Evolutionary conservation across 2,113 vertebrate species (phyloP).

Genomic region (Macquaria australasica): DNA sequence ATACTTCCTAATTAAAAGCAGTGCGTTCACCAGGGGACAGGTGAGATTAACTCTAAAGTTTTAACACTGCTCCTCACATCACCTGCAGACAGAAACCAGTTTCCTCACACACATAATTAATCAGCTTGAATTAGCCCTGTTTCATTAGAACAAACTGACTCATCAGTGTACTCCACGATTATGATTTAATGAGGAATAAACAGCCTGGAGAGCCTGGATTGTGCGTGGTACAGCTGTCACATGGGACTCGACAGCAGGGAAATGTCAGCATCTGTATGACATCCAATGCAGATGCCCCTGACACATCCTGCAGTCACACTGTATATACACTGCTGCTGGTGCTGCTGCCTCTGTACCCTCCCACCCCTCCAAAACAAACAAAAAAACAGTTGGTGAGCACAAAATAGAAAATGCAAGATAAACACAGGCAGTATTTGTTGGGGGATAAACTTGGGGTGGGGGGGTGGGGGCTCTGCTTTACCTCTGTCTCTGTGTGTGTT

Average conservation of each 20-base stretch:
- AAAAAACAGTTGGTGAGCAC: conserved; percentile 1
- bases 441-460: too few species aligned
- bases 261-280: conserved; percentile 58
- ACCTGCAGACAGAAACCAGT: conserved; percentile 16
- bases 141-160: conserved; percentile 36
- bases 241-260: conserved; percentile 25
- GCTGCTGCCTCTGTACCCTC: conserved; percentile 11
- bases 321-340: conserved; percentile 19
- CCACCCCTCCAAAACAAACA: neutral
- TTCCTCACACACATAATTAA: conserved; percentile 2
- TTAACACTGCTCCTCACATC: neutral
- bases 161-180: conserved; percentile 2
- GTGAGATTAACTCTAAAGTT: conserved; percentile 4
- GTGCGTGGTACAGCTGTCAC: neutral
- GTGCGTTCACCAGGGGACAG: conserved; percentile 3
- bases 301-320: conserved; percentile 65
- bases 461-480: too few species aligned
- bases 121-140: conserved; percentile 6
- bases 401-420: conserved; percentile 38
- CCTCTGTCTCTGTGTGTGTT: conserved; percentile 14
- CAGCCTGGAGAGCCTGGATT: neutral
- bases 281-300: conserved; percentile 41
- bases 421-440: neutral
- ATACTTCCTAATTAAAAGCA: conserved; percentile 47
- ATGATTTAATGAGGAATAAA: conserved; percentile 20